These are phyloP conservation scores for Archilochus colubris DNA, from an alignment of 2,113 vertebrate genomes.

Conservation along the genomic window DNA sequence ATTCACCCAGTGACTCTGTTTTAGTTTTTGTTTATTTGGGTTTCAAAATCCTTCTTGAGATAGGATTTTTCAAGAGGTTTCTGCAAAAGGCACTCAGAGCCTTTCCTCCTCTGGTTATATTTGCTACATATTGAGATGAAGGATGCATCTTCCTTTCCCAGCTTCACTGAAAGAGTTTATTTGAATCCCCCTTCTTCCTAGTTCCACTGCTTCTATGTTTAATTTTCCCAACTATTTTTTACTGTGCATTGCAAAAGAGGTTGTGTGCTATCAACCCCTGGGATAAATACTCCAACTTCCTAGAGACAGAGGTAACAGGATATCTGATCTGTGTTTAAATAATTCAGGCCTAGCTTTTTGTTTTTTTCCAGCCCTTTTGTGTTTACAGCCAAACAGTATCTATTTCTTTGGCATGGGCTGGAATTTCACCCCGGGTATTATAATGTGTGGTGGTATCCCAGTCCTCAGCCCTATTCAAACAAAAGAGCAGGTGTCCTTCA, in stretches of 20 bases:
- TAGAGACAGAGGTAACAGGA: slow-evolving; percentile 36
- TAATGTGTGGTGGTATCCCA: slow-evolving; percentile 33
- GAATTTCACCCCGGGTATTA: slow-evolving; percentile 76
- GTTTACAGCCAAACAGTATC: slow-evolving; percentile 61
- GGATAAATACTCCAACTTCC: slow-evolving; percentile 10
- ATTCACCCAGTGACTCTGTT: neutral
- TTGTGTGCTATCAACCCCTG: neutral
- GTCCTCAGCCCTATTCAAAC: neutral
- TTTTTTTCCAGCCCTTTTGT: slow-evolving; percentile 67
- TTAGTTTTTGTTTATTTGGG: neutral
- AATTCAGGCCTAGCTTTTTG: slow-evolving; percentile 68
- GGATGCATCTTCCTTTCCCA: neutral
- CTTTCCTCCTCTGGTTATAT: neutral
- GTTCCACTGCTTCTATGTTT: neutral
- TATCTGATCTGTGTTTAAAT: slow-evolving; percentile 62
- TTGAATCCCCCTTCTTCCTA: neutral
- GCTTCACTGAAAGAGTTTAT: neutral
- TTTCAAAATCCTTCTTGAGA: neutral
- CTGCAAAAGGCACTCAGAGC: neutral
- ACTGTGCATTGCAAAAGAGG: neutral
- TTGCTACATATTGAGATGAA: neutral
- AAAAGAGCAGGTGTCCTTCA: neutral
- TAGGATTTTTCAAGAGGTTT: neutral
- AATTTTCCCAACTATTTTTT: neutral
- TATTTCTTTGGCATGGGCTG: slow-evolving; percentile 48